phyloP scores from a whole-genome alignment of 2,888 invertebrate genomes.

The Heteromurus nitidus region DNA sequence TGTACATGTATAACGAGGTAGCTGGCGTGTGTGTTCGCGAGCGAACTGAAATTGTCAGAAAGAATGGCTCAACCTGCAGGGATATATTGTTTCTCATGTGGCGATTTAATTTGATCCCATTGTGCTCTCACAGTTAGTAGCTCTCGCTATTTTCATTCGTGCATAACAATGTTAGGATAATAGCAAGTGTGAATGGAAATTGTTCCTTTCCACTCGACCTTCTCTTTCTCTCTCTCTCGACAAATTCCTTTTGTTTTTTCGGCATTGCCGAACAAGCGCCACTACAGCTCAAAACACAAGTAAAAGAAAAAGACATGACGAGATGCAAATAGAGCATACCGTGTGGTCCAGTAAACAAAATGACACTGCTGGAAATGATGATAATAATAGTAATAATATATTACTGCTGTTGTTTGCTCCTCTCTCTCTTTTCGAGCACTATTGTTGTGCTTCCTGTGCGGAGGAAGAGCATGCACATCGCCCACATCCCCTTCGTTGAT shows the following conservation, averaged over 20 bases:
- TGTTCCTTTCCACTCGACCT: slow-evolving; percentile 5
- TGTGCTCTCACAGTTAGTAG: slow-evolving; percentile 37
- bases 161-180: slow-evolving; percentile 23
- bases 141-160: background rate
- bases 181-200: slow-evolving; percentile 34
- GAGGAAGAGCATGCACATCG: too few relatives aligned
- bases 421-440: too few relatives aligned
- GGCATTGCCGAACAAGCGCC: background rate
- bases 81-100: slow-evolving; percentile 57
- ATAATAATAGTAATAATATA: slow-evolving; percentile 59
- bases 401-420: slow-evolving; percentile 53
- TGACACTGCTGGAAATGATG: slow-evolving; percentile 43
- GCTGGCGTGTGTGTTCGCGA: slow-evolving; percentile 1
- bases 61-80: slow-evolving; percentile 57
- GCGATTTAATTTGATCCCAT: slow-evolving; percentile 64
- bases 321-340: slow-evolving; percentile 10
- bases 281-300: too few relatives aligned
- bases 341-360: slow-evolving; percentile 47
- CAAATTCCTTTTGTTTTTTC: slow-evolving; percentile 19
- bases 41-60: slow-evolving; percentile 63
- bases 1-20: slow-evolving; percentile 41
- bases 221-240: background rate
- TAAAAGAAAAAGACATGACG: background rate
- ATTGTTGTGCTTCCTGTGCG: too few relatives aligned
- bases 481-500: too few relatives aligned